Percentiles rank a stretch among this genome's conserved stretches.
These are phyloP conservation scores for Neocrepidodera transversa DNA, from an alignment of 2,888 invertebrate species.

Conservation along the genomic window DNA sequence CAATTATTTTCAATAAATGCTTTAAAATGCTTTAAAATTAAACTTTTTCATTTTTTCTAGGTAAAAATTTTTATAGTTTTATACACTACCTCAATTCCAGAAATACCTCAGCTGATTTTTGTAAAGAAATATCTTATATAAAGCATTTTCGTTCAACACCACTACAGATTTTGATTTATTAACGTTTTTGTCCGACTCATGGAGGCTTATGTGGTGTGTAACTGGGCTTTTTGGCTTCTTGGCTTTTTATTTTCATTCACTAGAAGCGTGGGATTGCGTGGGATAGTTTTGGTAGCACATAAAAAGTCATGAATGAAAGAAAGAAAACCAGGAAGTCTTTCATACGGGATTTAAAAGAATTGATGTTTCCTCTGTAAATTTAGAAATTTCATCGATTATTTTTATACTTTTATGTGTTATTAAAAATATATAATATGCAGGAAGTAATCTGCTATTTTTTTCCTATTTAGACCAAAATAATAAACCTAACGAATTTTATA, in stretches of 20 bases:
- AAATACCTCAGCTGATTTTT: slow-evolving; percentile 5
- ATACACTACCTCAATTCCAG: slow-evolving; percentile 17
- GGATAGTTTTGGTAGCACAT: neutral
- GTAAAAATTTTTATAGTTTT: too few relatives aligned
- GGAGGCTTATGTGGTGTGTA: slow-evolving; percentile 50
- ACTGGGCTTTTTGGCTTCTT: slow-evolving; percentile 45
- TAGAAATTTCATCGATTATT: too few relatives aligned
- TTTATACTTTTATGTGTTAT: too few relatives aligned
- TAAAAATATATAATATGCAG: too few relatives aligned
- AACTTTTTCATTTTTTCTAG: too few relatives aligned
- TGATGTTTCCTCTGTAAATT: neutral
- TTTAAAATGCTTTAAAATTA: too few relatives aligned
- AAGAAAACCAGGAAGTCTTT: neutral
- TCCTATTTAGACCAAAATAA: too few relatives aligned
- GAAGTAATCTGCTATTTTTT: too few relatives aligned
- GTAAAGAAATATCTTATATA: slow-evolving; percentile 20
- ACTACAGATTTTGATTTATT: slow-evolving; percentile 38
- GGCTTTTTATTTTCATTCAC: slow-evolving; percentile 39
- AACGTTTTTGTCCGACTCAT: slow-evolving; percentile 31
- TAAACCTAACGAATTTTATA: too few relatives aligned
- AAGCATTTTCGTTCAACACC: slow-evolving; percentile 36
- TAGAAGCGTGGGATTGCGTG: slow-evolving; percentile 45
- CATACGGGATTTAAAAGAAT: neutral
- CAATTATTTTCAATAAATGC: too few relatives aligned
- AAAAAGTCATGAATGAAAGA: neutral